Conservation (phyloP, 2,888 invertebrate species). For the Drosophila eohydei region DNA sequence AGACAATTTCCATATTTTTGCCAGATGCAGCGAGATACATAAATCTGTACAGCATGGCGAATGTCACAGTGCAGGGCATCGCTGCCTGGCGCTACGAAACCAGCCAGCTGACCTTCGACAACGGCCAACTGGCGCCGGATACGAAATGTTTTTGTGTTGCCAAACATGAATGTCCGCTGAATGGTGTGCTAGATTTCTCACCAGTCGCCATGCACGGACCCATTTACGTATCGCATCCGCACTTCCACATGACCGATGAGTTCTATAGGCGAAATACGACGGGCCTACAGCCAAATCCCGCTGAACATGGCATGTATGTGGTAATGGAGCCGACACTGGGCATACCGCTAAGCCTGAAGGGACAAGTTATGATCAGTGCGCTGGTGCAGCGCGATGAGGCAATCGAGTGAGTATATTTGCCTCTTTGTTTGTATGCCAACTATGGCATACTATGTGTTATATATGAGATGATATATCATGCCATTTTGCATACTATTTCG, state of each 20-base stretch:
- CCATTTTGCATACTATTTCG: neutral
- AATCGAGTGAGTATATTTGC: constrained; percentile 86
- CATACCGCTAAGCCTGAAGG: constrained; percentile 89
- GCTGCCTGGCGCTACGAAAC: constrained; percentile 85
- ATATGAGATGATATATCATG: neutral
- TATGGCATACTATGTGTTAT: neutral
- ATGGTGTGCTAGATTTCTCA: constrained; percentile 90
- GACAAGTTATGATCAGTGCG: constrained; percentile 91
- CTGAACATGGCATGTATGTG: constrained; percentile 88
- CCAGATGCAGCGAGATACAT: constrained; percentile 91
- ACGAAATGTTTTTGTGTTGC: constrained; percentile 89
- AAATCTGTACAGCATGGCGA: constrained; percentile 69
- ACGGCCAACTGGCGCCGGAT: constrained; percentile 87
- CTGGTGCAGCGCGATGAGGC: constrained; percentile 85
- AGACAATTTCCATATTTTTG: constrained; percentile 88
- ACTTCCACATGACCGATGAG: constrained; percentile 91
- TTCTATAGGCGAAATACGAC: constrained; percentile 87
- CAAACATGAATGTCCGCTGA: constrained; percentile 83
- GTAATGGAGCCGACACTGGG: constrained; percentile 91
- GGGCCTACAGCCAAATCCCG: constrained; percentile 88
- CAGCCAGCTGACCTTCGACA: constrained; percentile 89
- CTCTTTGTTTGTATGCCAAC: neutral
- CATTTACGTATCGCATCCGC: constrained; percentile 91
- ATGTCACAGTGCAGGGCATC: constrained; percentile 66
- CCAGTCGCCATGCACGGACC: constrained; percentile 91